Conservation (phyloP, 1,140 invertebrate genomes). For the Phortica variegata region DNA sequence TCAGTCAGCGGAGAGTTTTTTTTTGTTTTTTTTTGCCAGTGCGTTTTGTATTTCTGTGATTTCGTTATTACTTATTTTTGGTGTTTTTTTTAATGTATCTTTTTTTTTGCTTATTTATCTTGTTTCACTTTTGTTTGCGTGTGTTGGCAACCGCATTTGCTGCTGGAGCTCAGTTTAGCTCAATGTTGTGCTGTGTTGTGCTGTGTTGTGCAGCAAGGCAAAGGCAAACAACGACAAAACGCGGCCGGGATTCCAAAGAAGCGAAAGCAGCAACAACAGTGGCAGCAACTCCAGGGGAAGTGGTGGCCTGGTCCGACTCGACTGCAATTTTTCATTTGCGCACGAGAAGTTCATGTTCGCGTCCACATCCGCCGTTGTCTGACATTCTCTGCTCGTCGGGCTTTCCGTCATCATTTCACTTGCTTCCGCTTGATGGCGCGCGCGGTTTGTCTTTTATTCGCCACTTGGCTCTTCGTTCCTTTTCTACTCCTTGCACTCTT, state of each 20-base stretch:
- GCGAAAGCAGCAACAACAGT: conserved; percentile 30
- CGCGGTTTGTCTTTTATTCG: background rate
- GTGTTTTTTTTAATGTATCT: conserved; percentile 24
- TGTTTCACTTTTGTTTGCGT: conserved; percentile 7
- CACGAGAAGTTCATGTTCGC: too few relatives aligned
- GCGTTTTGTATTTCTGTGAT: conserved; percentile 48
- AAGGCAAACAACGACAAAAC: conserved; percentile 44
- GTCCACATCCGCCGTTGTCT: too few relatives aligned
- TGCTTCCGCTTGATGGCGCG: conserved; percentile 25
- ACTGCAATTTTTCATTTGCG: conserved; percentile 46
- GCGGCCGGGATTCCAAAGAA: conserved; percentile 49
- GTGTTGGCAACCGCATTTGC: conserved; percentile 1
- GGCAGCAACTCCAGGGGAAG: background rate
- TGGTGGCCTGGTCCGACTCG: too few relatives aligned
- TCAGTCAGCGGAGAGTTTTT: too few relatives aligned
- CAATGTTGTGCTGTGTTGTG: too few relatives aligned
- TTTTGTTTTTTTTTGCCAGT: conserved; percentile 32
- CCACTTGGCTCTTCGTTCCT: conserved; percentile 34
- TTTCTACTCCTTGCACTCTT: conserved; percentile 24
- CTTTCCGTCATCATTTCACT: conserved; percentile 48
- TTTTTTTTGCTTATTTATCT: background rate
- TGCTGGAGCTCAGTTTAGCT: conserved; percentile 1
- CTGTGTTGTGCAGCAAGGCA: conserved; percentile 10
- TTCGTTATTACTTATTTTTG: conserved; percentile 50
- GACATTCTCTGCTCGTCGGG: too few relatives aligned